Percentiles rank a stretch among this genome's conserved stretches.
Evolutionary conservation across 2,888 invertebrate genomes (phyloP).

Genomic region (Homarus gammarus): DNA sequence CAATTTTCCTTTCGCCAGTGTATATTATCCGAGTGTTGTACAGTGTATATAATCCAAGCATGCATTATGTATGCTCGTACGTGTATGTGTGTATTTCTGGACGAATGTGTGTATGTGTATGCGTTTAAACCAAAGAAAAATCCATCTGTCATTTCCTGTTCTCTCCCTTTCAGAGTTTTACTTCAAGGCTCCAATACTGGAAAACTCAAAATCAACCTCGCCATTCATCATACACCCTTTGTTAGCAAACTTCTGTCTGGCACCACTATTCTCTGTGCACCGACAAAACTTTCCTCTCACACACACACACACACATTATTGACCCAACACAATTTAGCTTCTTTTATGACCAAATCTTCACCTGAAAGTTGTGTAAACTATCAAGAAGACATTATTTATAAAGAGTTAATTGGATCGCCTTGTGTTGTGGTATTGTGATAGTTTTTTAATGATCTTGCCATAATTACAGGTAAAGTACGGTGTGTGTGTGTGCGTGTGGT

Average conservation of each 20-base stretch:
- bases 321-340: not conserved
- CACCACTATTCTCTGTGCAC: not conserved
- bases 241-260: not conserved
- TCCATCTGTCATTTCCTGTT: not conserved
- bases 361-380: not conserved
- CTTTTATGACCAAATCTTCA: not conserved
- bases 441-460: no score
- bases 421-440: no score
- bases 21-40: no score
- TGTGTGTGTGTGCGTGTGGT: no score
- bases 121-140: no score
- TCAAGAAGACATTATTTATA: not conserved
- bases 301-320: no score
- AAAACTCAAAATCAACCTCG: not conserved
- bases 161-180: not conserved
- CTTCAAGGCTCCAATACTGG: not conserved
- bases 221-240: not conserved
- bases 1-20: no score
- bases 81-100: no score
- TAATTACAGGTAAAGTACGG: no score
- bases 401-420: not conserved
- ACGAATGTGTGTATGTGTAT: no score
- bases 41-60: no score
- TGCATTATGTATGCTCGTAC: no score
- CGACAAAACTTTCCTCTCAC: not conserved